A percentile compares a stretch with the other conserved stretches of the same genome.
phyloP scores from a whole-genome alignment of 2,797 vertebrate genomes.

The Sebastes vulpes region DNA sequence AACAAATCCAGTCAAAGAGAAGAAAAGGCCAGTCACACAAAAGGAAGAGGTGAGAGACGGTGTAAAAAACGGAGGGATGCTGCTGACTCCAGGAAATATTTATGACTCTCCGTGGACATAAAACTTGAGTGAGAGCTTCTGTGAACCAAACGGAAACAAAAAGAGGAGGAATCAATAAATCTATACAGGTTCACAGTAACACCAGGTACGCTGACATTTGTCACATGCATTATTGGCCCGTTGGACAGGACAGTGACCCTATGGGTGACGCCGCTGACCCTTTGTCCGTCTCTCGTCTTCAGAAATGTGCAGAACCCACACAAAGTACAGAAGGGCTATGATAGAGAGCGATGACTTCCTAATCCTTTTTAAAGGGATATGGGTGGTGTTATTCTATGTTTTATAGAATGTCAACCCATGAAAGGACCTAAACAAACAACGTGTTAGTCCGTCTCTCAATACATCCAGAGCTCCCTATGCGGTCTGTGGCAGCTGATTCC shows the following conservation, averaged over 20 bases:
- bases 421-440: constrained; percentile 32
- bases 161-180: constrained; percentile 79
- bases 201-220: constrained; percentile 70
- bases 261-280: constrained; percentile 42
- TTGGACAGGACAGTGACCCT: constrained; percentile 61
- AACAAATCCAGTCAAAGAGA: constrained; percentile 73
- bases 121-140: constrained; percentile 59
- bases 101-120: constrained; percentile 70
- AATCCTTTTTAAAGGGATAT: constrained; percentile 4
- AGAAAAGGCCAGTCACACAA: constrained; percentile 67
- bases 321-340: background rate
- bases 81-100: constrained; percentile 77
- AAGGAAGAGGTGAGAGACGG: constrained; percentile 53
- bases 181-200: constrained; percentile 68
- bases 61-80: constrained; percentile 40
- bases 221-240: constrained; percentile 70
- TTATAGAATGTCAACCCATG: constrained; percentile 19
- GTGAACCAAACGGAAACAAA: constrained; percentile 75
- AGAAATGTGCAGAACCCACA: constrained; percentile 31
- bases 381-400: constrained; percentile 3
- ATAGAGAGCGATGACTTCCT: background rate
- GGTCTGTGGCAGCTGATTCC: background rate
- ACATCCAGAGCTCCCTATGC: background rate
- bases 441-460: background rate
- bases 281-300: constrained; percentile 22